Conservation (phyloP, 2,113 vertebrate genomes). For the Pungitius pungitius region DNA sequence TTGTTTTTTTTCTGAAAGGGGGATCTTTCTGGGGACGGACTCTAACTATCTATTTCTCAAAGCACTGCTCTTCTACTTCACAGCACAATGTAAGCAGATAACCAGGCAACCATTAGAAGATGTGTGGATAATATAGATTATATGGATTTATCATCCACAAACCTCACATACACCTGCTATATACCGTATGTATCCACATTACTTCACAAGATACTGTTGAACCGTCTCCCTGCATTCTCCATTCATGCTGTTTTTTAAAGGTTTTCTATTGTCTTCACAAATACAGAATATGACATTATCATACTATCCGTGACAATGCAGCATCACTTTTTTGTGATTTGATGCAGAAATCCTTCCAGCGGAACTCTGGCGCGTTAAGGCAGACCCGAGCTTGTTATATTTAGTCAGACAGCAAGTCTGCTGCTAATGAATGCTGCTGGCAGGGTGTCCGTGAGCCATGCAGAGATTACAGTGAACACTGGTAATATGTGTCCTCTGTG, state of each 20-base stretch:
- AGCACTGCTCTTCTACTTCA: slow-evolving; percentile 42
- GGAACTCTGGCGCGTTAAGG: slow-evolving; percentile 69
- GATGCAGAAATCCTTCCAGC: slow-evolving; percentile 55
- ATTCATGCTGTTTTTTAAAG: background rate
- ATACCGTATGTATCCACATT: background rate
- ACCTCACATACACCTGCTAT: slow-evolving; percentile 2
- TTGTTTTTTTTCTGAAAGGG: slow-evolving; percentile 45
- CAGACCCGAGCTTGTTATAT: slow-evolving; percentile 77
- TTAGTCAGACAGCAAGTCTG: slow-evolving; percentile 77
- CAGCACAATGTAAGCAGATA: slow-evolving; percentile 20
- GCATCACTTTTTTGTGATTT: slow-evolving; percentile 49
- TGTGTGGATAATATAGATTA: slow-evolving; percentile 14
- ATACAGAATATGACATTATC: slow-evolving; percentile 31
- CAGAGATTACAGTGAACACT: slow-evolving; percentile 70
- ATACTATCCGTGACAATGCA: slow-evolving; percentile 36
- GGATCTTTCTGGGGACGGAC: slow-evolving; percentile 53
- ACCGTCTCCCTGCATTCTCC: background rate
- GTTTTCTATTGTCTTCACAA: slow-evolving; percentile 18
- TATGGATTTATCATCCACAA: slow-evolving; percentile 17
- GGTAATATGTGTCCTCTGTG: slow-evolving; percentile 70
- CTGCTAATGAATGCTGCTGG: slow-evolving; percentile 81
- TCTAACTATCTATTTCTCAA: slow-evolving; percentile 40
- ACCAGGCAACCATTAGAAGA: slow-evolving; percentile 25
- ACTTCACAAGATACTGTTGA: background rate
- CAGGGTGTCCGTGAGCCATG: slow-evolving; percentile 75